Percentiles rank a stretch among this genome's conserved stretches.
Conservation (phyloP, 1,140 invertebrate genomes). For the Archivesica marissinica region DNA sequence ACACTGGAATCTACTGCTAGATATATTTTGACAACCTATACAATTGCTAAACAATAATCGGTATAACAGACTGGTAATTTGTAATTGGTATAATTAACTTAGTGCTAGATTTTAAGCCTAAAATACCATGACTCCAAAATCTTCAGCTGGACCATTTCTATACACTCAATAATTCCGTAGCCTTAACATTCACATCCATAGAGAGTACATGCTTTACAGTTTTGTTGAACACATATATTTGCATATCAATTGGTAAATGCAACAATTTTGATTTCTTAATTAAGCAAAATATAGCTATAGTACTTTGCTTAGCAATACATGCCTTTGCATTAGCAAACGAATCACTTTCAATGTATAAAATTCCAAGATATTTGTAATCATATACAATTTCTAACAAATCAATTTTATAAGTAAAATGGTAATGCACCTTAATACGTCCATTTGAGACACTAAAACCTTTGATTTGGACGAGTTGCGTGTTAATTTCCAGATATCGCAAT, state of each 20-base stretch:
- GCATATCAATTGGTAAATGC: conserved; percentile 17
- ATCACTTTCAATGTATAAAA: conserved; percentile 9
- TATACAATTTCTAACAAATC: too few species aligned
- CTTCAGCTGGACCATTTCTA: conserved; percentile 42
- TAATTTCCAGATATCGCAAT: conserved; percentile 21
- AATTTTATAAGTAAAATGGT: too few species aligned
- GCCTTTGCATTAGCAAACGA: background rate
- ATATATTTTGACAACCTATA: background rate
- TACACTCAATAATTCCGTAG: background rate
- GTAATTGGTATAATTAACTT: background rate
- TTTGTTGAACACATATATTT: conserved; percentile 45
- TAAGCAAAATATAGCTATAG: conserved; percentile 39
- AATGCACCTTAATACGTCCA: background rate
- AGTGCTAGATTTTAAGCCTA: background rate
- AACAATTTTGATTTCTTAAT: background rate
- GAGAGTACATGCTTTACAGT: conserved; percentile 23
- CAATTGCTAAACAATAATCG: background rate
- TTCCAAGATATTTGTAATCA: too few species aligned
- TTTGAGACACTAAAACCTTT: background rate
- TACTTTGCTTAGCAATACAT: background rate
- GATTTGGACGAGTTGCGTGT: background rate
- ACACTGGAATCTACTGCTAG: background rate
- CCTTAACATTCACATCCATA: conserved; percentile 47
- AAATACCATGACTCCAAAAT: conserved; percentile 33
- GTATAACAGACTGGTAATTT: background rate